Base-by-base conservation (phyloP, 2,797 vertebrate species). In the Megaceryle alcyon region DNA sequence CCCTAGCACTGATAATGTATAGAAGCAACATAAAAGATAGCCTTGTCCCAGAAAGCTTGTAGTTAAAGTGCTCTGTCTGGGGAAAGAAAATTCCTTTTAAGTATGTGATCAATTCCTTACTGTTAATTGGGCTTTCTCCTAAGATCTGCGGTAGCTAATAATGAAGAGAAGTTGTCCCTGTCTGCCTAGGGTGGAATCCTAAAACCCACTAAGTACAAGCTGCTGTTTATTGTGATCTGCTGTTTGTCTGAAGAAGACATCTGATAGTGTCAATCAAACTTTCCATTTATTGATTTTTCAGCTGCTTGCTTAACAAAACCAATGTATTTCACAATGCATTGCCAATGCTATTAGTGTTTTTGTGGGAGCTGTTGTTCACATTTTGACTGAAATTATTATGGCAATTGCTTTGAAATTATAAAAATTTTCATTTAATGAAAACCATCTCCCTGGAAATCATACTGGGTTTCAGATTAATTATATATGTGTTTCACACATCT, bases 401-500 rank as follows among this genome's bases (percentile, higher is more conserved):
- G 82, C 76, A 91, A 87, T 91, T 92, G 86, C 88, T 94, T 94
- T 93, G 78, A 96, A 96, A 95, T 96, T 75, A 93, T 87, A 93
- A 95, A 94, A 86, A 87, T 1, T 28, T 86, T 96, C 78, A 85
- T 90, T 95, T 97, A 94, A 96, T 93, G 81, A 93, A 93, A 95
- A 77, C 63, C 51, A 88, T 97, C 90, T 96, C 92, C 49, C 71
- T 96, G 93, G 95, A 96, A 96, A 96, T 96, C 85, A 84, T 94
- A 86, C 81, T 86, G 70, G 56, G n/a, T 82, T 96, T 96, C 80
- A 95, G 90, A 96, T 96, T 97, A 94, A 96, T 97, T 97, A 92
- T 86, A 51, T 88, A 95, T 86, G 68, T 86, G 76, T 95, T 96
- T 96, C 94, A 95, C 96, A 96, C 92, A 93, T 92, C 86, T 92